A percentile compares a stretch with the other conserved stretches of the same genome.
Conservation (phyloP, 2,113 vertebrate species). For the Nycticebus coucang region DNA sequence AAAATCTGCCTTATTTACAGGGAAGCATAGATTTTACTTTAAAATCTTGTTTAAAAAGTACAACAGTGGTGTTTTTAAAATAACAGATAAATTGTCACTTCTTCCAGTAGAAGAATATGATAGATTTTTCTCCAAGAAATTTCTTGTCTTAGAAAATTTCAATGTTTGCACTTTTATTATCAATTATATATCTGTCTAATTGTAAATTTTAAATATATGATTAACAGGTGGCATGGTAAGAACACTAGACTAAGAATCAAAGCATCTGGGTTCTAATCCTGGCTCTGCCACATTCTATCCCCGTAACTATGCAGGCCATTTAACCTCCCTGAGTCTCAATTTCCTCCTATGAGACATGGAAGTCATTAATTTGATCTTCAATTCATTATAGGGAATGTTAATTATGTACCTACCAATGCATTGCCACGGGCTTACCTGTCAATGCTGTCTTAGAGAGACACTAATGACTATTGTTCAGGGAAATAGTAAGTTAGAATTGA, state of each 20-base stretch:
- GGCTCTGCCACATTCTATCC: not conserved
- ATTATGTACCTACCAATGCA: not conserved
- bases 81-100: slow-evolving; percentile 9
- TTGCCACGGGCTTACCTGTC: not conserved
- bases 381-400: not conserved
- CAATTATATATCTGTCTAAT: not conserved
- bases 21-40: slow-evolving; percentile 44
- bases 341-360: slow-evolving; percentile 8
- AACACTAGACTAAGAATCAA: not conserved
- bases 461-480: not conserved
- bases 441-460: not conserved
- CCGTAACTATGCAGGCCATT: not conserved
- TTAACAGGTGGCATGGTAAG: not conserved
- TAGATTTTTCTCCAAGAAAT: not conserved
- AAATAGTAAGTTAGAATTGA: not conserved
- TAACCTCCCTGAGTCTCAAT: not conserved
- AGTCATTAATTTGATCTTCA: not conserved
- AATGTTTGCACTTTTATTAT: slow-evolving; percentile 5
- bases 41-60: slow-evolving; percentile 47
- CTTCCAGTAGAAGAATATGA: not conserved
- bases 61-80: slow-evolving; percentile 2
- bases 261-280: not conserved
- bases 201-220: not conserved
- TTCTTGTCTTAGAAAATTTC: slow-evolving; percentile 26
- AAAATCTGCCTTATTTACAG: slow-evolving; percentile 21